Conservation (phyloP, 2,113 vertebrate species). For the Chaetops frenatus region DNA sequence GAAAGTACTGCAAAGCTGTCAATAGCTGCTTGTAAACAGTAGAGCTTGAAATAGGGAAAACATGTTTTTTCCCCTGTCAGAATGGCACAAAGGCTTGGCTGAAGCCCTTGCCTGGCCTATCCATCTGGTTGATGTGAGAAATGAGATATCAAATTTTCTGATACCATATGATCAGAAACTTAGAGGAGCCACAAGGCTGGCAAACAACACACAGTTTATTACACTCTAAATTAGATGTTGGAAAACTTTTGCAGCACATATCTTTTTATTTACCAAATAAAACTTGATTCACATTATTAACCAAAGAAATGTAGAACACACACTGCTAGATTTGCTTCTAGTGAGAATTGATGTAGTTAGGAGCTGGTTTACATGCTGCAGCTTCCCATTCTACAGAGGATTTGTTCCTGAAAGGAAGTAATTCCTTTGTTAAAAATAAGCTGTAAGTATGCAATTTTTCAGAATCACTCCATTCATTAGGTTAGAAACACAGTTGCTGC, state of each 20-base stretch:
- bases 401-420: not conserved
- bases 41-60: conserved; percentile 59
- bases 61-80: conserved; percentile 53
- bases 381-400: not conserved
- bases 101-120: conserved; percentile 59
- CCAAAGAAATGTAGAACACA: not conserved
- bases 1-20: conserved; percentile 60
- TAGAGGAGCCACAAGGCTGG: conserved; percentile 44
- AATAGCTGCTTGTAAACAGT: conserved; percentile 61
- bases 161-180: conserved; percentile 60
- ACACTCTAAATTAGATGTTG: conserved; percentile 35
- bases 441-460: not conserved
- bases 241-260: not conserved
- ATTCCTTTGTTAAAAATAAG: not conserved
- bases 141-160: conserved; percentile 79
- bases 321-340: not conserved
- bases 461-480: not conserved
- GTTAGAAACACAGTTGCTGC: not conserved
- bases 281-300: not conserved
- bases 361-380: not conserved
- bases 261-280: conserved; percentile 31
- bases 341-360: not conserved
- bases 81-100: conserved; percentile 60
- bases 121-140: conserved; percentile 73
- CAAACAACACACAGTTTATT: conserved; percentile 5